These are phyloP conservation scores for Scatophagus argus DNA, from an alignment of 2,113 vertebrate species.

Conservation along the genomic window DNA sequence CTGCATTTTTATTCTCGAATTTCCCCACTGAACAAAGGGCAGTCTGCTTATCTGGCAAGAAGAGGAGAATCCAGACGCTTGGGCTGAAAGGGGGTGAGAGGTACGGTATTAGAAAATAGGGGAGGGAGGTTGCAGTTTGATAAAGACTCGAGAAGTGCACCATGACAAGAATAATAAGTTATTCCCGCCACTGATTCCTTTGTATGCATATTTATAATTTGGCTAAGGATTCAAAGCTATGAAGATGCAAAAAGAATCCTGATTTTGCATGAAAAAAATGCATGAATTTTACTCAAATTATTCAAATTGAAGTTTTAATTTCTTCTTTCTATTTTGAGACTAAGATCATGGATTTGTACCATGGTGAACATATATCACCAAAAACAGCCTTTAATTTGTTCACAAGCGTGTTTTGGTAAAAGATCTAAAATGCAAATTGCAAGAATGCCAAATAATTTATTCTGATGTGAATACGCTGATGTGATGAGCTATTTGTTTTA, in stretches of 20 bases:
- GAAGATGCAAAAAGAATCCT: slow-evolving; percentile 33
- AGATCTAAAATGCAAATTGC: background rate
- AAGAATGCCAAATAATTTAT: background rate
- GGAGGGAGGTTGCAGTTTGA: slow-evolving; percentile 62
- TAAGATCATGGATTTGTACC: background rate
- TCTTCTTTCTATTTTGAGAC: background rate
- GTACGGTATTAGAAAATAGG: slow-evolving; percentile 60
- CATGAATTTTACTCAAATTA: background rate
- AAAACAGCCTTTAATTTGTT: background rate
- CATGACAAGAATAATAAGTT: slow-evolving; percentile 71
- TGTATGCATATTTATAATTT: slow-evolving; percentile 47
- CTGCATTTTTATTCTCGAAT: slow-evolving; percentile 73
- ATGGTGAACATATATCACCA: background rate
- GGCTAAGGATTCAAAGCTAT: slow-evolving; percentile 44
- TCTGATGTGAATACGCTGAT: slow-evolving; percentile 4
- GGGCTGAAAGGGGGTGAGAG: slow-evolving; percentile 61
- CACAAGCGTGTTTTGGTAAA: background rate
- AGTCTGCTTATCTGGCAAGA: slow-evolving; percentile 72
- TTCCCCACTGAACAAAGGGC: slow-evolving; percentile 72
- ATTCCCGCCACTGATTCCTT: slow-evolving; percentile 60
- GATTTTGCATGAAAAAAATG: slow-evolving; percentile 22
- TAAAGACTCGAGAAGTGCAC: slow-evolving; percentile 69
- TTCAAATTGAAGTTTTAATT: background rate
- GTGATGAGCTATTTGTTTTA: background rate
- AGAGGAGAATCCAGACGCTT: slow-evolving; percentile 60